Evolutionary conservation across 2,797 vertebrate species (phyloP).

Genomic region (Argyrosomus regius): DNA sequence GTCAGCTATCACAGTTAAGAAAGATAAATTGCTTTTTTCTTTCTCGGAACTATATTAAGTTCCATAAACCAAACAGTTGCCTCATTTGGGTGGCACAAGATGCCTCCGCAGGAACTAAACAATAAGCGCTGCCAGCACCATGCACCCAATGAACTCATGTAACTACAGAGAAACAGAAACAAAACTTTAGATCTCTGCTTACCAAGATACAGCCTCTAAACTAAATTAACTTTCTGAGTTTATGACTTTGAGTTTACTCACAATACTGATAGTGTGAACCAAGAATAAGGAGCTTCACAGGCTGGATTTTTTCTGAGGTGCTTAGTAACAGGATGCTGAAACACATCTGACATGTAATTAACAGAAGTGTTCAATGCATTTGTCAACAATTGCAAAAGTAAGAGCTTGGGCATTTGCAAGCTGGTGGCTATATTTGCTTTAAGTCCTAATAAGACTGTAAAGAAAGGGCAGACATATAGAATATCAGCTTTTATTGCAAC

Average conservation of each 20-base stretch:
- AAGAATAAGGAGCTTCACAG: constrained; percentile 44
- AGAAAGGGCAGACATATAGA: constrained; percentile 75
- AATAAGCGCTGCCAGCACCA: constrained; percentile 14
- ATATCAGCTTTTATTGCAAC: constrained; percentile 81
- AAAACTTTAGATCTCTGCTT: constrained; percentile 25
- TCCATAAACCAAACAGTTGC: not conserved
- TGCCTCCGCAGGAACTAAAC: not conserved
- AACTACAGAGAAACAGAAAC: constrained; percentile 16
- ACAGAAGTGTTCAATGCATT: constrained; percentile 59
- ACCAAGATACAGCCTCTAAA: constrained; percentile 32
- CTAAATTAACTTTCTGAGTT: constrained; percentile 29
- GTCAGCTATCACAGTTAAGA: not conserved
- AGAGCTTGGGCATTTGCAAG: constrained; percentile 57
- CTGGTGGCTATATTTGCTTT: constrained; percentile 82
- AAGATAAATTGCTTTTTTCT: not conserved
- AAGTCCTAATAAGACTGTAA: constrained; percentile 82
- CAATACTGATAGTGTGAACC: constrained; percentile 35
- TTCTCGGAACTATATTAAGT: not conserved
- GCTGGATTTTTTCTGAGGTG: constrained; percentile 29
- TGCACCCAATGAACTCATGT: not conserved
- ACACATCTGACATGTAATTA: constrained; percentile 64
- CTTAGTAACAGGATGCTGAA: constrained; percentile 63
- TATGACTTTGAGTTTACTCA: constrained; percentile 4
- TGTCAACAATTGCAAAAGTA: constrained; percentile 70
- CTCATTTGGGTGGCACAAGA: constrained; percentile 6